Percentiles rank a stretch among this genome's conserved stretches.
Conservation (phyloP, 2,797 vertebrate genomes). For the Brachymystax lenok region DNA sequence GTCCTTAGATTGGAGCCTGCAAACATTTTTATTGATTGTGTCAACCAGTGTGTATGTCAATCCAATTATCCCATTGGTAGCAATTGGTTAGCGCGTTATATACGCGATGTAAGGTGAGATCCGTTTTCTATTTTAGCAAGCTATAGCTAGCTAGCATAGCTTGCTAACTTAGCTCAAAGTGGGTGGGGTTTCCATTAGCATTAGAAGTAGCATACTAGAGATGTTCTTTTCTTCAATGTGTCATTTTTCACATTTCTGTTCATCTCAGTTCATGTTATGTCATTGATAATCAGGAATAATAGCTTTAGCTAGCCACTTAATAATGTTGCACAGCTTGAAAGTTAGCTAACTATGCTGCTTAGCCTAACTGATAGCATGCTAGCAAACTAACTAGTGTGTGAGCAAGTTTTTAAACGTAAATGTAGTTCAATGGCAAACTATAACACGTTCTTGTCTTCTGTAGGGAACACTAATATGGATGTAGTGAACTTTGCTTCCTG, state of each 20-base stretch:
- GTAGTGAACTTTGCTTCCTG: conserved; percentile 57
- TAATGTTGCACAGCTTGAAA: not conserved
- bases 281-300: not conserved
- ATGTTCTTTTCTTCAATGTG: not conserved
- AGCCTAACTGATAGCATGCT: no score
- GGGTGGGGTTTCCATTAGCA: not conserved
- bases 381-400: no score
- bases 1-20: not conserved
- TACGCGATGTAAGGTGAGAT: no score
- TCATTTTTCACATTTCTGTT: not conserved
- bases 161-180: not conserved
- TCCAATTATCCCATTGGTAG: no score
- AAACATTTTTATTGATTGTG: no score
- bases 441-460: not conserved
- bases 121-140: no score
- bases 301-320: not conserved
- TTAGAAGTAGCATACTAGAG: no score
- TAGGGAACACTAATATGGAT: conserved; percentile 48
- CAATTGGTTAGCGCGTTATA: no score
- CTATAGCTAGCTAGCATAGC: not conserved
- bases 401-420: not conserved
- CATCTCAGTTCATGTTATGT: not conserved
- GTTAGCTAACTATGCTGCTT: not conserved
- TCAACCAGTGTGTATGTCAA: no score
- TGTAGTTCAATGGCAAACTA: not conserved